Conservation (phyloP, 2,888 invertebrate genomes). For the Clunio marinus region DNA sequence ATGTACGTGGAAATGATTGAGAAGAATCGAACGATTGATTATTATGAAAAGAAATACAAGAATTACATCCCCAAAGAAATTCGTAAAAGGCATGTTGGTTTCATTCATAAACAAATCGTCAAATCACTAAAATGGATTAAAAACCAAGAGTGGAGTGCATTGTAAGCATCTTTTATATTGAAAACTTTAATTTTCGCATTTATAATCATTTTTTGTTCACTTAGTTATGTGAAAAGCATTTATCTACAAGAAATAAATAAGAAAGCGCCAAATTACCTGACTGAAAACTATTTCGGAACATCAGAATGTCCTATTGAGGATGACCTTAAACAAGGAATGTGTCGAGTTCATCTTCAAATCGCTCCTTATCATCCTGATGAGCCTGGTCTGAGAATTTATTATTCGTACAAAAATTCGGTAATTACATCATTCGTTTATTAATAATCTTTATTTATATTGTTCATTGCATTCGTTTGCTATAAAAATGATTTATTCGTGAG, state of each 20-base stretch:
- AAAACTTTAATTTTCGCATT: background rate
- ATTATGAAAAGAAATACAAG: constrained; percentile 72
- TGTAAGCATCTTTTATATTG: constrained; percentile 50
- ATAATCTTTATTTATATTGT: too few species aligned
- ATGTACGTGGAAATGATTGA: constrained; percentile 83
- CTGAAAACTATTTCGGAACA: constrained; percentile 63
- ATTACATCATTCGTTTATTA: too few species aligned
- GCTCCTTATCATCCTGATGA: constrained; percentile 61
- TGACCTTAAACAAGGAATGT: constrained; percentile 53
- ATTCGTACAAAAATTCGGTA: constrained; percentile 61
- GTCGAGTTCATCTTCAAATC: constrained; percentile 59
- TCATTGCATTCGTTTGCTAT: too few species aligned
- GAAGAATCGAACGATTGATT: constrained; percentile 61
- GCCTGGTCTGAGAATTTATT: constrained; percentile 64
- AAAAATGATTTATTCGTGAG: too few species aligned
- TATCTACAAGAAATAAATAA: constrained; percentile 75
- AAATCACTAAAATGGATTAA: constrained; percentile 59
- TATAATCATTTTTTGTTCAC: constrained; percentile 40
- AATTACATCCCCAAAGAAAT: constrained; percentile 79
- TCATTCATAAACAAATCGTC: constrained; percentile 71
- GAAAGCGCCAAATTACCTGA: constrained; percentile 77
- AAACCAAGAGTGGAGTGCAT: constrained; percentile 57
- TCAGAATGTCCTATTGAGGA: constrained; percentile 51
- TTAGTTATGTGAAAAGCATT: constrained; percentile 66
- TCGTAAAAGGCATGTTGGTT: constrained; percentile 67